Evolutionary conservation across 2,888 invertebrate genomes (phyloP), one percentile per base, ranked within the genome.

Genomic region (Pomacea canaliculata): DNA sequence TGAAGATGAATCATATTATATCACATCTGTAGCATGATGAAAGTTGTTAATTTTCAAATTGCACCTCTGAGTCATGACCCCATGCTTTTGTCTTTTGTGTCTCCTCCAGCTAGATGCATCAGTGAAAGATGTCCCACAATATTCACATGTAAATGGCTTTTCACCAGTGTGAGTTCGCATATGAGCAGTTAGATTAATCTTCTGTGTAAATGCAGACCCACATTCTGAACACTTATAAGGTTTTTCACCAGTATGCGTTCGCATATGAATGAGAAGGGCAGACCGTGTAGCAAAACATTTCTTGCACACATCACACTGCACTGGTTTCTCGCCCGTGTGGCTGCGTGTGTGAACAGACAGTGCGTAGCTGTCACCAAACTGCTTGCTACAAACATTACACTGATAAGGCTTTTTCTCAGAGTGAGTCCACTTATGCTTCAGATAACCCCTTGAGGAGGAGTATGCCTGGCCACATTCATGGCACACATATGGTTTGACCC

Each of bases 141-240:
- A 37, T 12, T 68, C 68, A 68, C 68, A 68, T 19, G 27, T 19
- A 46, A 27, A 68, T 10, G 68, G 68, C 48, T 68, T 68, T 37
- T 68, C 68, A 27, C 68, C 68, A 46, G 68, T 68, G 37, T 68
- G 68, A 12, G 37, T 68, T 46, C 68, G 27, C 48, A 46, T 68
- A 46, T 68, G 68, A 46, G 48, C 48, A 12, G n/a, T 68, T 13
- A 46, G 48, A 19, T 46, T 68, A 46, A 27, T 46, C 18, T 37
- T 68, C 37, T 68, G 37, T 68, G 27, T 68, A 46, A 68, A 68
- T 19, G 68, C 27, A 46, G 68, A n/a, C 19, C 68, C 68, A 68
- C 68, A 68, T 19, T 68, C 68, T 46, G 27, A 19, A 19, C 68
- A 68, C 27, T 46, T 37, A 19, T 68, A 68, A 19, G 68, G 27